These are phyloP conservation scores for Podarcis muralis DNA, from an alignment of 2,113 vertebrate species.

Conservation along the genomic window DNA sequence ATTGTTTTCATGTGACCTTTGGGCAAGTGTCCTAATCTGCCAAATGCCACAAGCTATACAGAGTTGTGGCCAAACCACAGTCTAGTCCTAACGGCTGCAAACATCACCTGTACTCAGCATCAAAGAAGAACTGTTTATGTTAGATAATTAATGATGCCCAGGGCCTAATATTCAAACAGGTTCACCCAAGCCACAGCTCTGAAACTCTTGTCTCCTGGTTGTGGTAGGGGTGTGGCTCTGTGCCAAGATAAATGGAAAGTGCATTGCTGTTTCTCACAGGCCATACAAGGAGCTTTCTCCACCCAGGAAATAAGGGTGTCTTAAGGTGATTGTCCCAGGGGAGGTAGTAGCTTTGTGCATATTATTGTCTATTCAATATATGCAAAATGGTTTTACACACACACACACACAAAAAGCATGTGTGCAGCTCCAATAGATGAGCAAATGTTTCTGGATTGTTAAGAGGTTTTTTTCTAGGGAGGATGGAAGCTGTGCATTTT, in stretches of 20 bases:
- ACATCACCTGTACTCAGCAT: conserved; percentile 10
- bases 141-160: conserved; percentile 35
- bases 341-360: background rate
- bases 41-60: conserved; percentile 17
- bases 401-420: no score
- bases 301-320: no score
- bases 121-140: conserved; percentile 17
- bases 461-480: background rate
- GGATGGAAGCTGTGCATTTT: background rate
- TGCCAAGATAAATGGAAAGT: background rate
- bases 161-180: conserved; percentile 20
- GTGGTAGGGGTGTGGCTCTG: background rate
- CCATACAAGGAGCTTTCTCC: background rate
- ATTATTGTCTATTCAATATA: conserved; percentile 30
- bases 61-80: conserved; percentile 22
- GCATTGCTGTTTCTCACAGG: background rate
- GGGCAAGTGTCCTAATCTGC: background rate
- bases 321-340: background rate
- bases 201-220: background rate
- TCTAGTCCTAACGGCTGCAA: background rate
- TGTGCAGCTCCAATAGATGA: background rate
- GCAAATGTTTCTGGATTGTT: background rate
- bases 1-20: conserved; percentile 19
- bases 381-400: conserved; percentile 27
- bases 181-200: conserved; percentile 11